Evolutionary conservation across 2,797 vertebrate genomes (phyloP).

Genomic region (Myioborus melanocephalus): DNA sequence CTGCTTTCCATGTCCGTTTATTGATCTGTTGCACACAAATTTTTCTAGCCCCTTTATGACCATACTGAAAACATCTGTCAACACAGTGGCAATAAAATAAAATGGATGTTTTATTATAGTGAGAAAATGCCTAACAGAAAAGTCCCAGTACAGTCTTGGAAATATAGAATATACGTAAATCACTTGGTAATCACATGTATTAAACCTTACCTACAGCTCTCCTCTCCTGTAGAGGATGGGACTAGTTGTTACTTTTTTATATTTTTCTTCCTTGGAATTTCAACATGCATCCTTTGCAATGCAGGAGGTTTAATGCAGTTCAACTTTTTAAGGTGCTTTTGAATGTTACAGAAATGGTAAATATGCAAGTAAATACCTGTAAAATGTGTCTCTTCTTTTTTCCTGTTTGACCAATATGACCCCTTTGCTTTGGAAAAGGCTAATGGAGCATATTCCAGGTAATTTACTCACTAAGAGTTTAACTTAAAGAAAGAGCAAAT

Average conservation of each 20-base stretch:
- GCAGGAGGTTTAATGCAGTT: background rate
- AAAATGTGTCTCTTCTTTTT: background rate
- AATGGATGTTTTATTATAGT: background rate
- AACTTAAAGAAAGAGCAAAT: background rate
- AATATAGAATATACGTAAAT: background rate
- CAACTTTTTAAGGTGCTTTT: background rate
- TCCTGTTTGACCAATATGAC: background rate
- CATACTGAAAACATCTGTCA: background rate
- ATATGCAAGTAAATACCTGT: background rate
- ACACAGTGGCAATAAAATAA: background rate
- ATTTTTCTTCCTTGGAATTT: background rate
- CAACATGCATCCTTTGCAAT: background rate
- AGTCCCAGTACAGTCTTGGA: background rate
- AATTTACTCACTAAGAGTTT: background rate
- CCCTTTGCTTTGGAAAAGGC: background rate
- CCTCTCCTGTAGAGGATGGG: background rate
- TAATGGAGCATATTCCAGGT: background rate
- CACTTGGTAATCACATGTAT: background rate
- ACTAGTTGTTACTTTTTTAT: background rate
- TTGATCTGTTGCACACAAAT: background rate
- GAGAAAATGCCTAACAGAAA: background rate
- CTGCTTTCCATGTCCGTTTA: background rate
- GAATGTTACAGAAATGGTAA: background rate
- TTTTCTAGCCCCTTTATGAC: background rate
- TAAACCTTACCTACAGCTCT: background rate